Percentiles rank a stretch among this genome's conserved stretches.
Conservation (phyloP, 2,797 vertebrate species). For the Alectoris magna region DNA sequence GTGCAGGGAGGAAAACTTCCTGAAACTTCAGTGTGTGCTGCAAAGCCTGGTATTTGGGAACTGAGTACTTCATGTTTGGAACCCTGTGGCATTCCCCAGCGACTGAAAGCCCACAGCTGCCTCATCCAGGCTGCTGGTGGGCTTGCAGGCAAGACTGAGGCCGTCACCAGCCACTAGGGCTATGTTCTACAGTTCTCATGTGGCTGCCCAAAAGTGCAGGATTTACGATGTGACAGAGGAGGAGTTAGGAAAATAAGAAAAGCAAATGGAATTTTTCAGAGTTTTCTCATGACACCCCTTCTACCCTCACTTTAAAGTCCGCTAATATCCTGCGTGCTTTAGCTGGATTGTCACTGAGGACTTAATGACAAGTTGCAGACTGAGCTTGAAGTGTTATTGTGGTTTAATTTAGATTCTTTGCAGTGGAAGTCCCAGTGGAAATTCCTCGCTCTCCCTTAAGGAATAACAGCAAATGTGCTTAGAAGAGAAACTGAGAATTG, state of each 20-base stretch:
- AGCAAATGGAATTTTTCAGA: background rate
- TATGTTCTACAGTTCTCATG: background rate
- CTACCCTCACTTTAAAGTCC: background rate
- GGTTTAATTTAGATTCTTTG: conserved; percentile 49
- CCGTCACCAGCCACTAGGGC: background rate
- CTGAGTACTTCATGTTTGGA: background rate
- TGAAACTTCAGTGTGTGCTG: background rate
- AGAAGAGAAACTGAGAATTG: background rate
- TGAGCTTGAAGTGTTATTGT: conserved; percentile 14
- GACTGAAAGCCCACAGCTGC: background rate
- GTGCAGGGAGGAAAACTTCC: background rate
- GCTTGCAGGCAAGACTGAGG: background rate
- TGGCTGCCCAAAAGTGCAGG: background rate
- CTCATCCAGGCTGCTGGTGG: background rate
- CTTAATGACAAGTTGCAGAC: conserved; percentile 20
- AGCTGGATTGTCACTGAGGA: background rate
- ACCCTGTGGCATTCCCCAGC: background rate
- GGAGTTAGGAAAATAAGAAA: background rate
- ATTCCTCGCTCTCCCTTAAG: background rate
- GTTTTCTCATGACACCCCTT: background rate
- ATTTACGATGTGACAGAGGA: background rate
- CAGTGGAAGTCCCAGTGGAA: background rate
- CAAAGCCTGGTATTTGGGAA: background rate
- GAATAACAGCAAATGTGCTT: background rate
- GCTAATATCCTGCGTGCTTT: background rate